These are phyloP conservation scores for Epinotia bilunana DNA, from an alignment of 2,888 invertebrate species.

Conservation along the genomic window DNA sequence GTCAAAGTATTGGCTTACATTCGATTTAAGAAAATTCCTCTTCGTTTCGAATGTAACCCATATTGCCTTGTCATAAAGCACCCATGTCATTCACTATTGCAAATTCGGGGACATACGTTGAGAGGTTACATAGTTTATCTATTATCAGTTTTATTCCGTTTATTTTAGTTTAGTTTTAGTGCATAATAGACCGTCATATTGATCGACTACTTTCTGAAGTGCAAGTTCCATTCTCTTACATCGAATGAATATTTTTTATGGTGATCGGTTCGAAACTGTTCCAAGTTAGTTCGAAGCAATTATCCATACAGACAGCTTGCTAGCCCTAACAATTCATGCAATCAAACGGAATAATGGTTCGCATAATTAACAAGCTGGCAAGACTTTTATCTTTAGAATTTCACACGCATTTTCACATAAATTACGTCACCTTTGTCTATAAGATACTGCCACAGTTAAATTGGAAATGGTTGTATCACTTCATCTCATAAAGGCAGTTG, in stretches of 20 bases:
- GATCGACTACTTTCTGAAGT: not conserved
- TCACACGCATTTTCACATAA: constrained; percentile 40
- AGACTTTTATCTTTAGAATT: constrained; percentile 31
- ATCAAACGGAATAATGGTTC: constrained; percentile 35
- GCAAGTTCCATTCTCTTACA: not conserved
- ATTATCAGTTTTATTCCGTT: not conserved
- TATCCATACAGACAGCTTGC: constrained; percentile 24
- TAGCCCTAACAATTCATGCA: constrained; percentile 24
- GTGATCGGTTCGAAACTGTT: constrained; percentile 1
- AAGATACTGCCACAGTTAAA: constrained; percentile 40
- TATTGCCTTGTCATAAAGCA: too few species aligned
- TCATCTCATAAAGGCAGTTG: constrained; percentile 38
- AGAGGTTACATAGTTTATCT: not conserved
- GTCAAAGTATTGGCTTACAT: too few species aligned
- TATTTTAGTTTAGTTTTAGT: not conserved
- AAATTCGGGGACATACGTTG: not conserved
- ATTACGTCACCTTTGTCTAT: constrained; percentile 37
- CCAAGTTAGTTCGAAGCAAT: constrained; percentile 8
- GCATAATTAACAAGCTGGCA: constrained; percentile 24
- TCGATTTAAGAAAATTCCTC: too few species aligned
- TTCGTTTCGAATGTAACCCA: too few species aligned
- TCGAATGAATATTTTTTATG: not conserved
- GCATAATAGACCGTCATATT: not conserved
- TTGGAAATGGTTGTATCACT: constrained; percentile 42
- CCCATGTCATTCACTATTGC: too few species aligned